These are phyloP conservation scores for Lucilia sericata DNA, from an alignment of 1,140 invertebrate genomes.

Conservation along the genomic window DNA sequence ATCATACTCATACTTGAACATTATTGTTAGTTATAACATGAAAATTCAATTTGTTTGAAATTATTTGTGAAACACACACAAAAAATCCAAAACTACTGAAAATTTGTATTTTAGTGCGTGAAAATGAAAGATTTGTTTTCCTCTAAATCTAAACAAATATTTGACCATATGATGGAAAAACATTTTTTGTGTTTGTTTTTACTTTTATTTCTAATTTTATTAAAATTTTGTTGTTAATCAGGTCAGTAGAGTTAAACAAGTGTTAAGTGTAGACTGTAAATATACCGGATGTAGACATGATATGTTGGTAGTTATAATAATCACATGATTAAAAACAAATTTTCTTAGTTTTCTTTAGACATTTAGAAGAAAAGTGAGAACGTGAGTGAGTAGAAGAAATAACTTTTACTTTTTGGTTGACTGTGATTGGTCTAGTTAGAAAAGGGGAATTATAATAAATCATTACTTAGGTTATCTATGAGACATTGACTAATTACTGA, in stretches of 20 bases:
- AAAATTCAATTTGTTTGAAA: not conserved
- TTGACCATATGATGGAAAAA: not conserved
- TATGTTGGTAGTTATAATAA: no score
- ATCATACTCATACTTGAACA: not conserved
- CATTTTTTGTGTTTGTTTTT: not conserved
- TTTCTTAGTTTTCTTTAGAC: no score
- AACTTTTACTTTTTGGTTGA: no score
- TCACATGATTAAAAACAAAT: no score
- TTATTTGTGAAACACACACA: not conserved
- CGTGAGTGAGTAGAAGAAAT: no score
- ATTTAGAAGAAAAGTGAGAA: no score
- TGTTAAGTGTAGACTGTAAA: not conserved
- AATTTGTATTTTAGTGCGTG: not conserved
- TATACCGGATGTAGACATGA: not conserved
- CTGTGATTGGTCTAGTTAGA: no score
- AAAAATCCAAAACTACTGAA: not conserved
- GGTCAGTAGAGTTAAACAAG: slow-evolving; percentile 25
- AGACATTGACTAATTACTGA: no score
- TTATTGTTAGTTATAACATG: not conserved
- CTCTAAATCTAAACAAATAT: not conserved
- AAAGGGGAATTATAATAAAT: no score
- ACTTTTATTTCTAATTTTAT: not conserved
- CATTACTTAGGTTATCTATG: no score
- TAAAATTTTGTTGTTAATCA: not conserved
- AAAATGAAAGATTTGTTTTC: slow-evolving; percentile 16